phyloP scores from a whole-genome alignment of 2,113 vertebrate species.

The Brienomyrus longianalis region DNA sequence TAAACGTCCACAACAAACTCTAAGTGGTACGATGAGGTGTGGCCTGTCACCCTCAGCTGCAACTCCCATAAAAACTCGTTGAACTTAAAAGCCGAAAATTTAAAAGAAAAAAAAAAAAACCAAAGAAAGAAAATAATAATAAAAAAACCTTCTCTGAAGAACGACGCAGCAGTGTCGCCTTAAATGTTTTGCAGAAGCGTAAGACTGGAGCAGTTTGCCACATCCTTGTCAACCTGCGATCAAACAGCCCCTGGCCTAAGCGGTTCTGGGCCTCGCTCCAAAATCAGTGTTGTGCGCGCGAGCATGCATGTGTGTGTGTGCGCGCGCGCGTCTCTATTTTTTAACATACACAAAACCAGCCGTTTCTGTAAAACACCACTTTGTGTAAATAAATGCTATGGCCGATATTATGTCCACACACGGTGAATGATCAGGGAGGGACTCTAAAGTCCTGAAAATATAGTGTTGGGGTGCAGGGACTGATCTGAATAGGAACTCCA shows the following conservation, averaged over 20 bases:
- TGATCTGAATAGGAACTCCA: slow-evolving; percentile 34
- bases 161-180: too few species aligned
- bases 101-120: background rate
- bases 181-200: background rate
- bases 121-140: background rate
- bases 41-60: too few species aligned
- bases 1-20: background rate
- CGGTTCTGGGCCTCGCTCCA: background rate
- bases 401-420: background rate
- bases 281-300: background rate
- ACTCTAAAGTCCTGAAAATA: background rate
- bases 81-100: background rate
- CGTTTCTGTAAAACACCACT: background rate
- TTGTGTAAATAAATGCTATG: slow-evolving; percentile 3
- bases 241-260: slow-evolving; percentile 6
- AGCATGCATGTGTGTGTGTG: background rate
- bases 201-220: slow-evolving; percentile 6
- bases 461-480: slow-evolving; percentile 19
- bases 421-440: slow-evolving; percentile 6
- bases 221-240: slow-evolving; percentile 13
- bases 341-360: background rate
- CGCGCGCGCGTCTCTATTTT: background rate
- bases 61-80: background rate
- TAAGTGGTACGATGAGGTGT: background rate
- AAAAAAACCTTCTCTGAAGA: too few species aligned